Base-by-base conservation (phyloP, 2,113 vertebrate genomes). In the Nycticorax nycticorax region DNA sequence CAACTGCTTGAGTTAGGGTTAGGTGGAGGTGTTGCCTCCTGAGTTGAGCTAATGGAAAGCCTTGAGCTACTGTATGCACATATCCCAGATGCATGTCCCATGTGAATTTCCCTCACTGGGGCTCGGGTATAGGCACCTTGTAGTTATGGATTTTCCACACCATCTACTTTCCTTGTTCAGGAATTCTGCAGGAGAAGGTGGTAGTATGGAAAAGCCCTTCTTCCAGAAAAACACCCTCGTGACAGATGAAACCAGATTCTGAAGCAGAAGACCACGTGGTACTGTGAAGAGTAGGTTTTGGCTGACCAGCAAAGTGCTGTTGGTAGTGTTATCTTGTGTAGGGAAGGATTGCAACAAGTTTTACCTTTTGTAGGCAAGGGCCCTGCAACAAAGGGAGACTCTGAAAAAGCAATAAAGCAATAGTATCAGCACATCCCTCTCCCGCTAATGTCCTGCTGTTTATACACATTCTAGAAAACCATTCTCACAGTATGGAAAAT, bases 401-500 rank as follows among this genome's bases (percentile, higher is more conserved):
- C 59, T 59, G 41, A 67, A 75, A 75, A 76, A 85, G n/a, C 57
- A 78, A 17, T 47, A 76, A 80, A 45, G 24, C 43, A 35, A 3
- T 11, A 32, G 26, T 27, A 26, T 9, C 17, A 57, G n/a, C 67
- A 73, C 56, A 39, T 60, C 33, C 30, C 39, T 76, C 14, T 88
- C 41, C 39, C n/a, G 11, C 48, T 41, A 2, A 17, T 8, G 9
- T 30, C 64, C 47, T 84, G 68, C 53, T 94, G 39, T 26, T 50
- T 35, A 6, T 16, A 39, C 6, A 6, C 15, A 35, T 69, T 37
- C 77, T 71, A 52, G 50, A 81, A 68, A 92, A 21, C 18, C 19
- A 10, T 53, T 52, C 62, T 79, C 47, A 50, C 19, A 27, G 43
- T 23, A 83, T 97, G 92, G 94, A 92, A 93, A 96, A 94, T 47